Evolutionary conservation across 2,113 vertebrate genomes (phyloP).

Genomic region (Prietella phreatophila): DNA sequence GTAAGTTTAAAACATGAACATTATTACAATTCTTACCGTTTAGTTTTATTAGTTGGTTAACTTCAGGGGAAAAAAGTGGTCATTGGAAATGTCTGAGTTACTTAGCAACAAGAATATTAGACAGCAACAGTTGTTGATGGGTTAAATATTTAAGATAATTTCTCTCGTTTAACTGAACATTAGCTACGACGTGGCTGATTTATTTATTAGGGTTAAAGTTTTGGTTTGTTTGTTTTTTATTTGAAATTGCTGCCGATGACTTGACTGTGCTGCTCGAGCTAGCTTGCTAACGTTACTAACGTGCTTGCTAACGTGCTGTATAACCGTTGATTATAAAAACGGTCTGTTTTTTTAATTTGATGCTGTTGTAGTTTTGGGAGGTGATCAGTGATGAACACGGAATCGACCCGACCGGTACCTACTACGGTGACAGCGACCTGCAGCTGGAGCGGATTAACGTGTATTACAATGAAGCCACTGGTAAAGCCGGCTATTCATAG

Average conservation of each 20-base stretch:
- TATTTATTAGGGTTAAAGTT: background rate
- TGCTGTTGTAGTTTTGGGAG: conserved; percentile 80
- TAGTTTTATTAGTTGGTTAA: background rate
- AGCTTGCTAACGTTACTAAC: background rate
- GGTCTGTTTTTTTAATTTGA: background rate
- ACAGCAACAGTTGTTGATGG: background rate
- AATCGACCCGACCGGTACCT: conserved; percentile 83
- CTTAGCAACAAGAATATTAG: background rate
- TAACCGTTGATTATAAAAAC: too few relatives aligned
- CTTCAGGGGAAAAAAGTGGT: too few relatives aligned
- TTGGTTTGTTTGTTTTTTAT: background rate
- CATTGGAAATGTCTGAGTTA: background rate
- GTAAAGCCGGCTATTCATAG: conserved; percentile 54
- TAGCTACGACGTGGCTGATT: background rate
- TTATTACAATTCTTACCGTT: background rate
- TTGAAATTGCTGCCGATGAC: too few relatives aligned
- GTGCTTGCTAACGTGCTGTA: background rate
- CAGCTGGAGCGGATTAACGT: conserved; percentile 85
- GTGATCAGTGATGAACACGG: conserved; percentile 86
- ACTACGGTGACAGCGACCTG: conserved; percentile 70
- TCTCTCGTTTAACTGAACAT: background rate
- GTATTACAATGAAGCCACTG: conserved; percentile 85
- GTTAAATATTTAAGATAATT: background rate
- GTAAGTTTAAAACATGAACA: conserved; percentile 56
- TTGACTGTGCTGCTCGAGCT: background rate